Percentiles rank a stretch among this genome's conserved stretches.
Conservation (phyloP, 2,113 vertebrate genomes). For the Pygoscelis adeliae region DNA sequence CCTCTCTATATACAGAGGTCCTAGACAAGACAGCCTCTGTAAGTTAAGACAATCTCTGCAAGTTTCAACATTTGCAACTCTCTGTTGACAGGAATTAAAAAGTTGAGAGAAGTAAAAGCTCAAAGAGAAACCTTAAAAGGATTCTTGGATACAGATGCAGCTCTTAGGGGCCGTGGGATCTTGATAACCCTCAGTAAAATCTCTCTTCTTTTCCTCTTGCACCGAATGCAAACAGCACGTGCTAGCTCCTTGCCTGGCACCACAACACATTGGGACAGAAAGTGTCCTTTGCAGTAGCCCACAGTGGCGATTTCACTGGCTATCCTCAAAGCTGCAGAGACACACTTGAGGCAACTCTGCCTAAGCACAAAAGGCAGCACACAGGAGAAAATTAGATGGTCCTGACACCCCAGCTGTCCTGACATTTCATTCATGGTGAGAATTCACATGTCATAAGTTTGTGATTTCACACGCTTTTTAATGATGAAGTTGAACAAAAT, state of each 20-base stretch:
- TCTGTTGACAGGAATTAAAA: not conserved
- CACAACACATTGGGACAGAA: not conserved
- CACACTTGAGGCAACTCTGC: not conserved
- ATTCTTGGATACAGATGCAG: not conserved
- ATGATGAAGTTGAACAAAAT: not conserved
- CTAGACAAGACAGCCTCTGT: not conserved
- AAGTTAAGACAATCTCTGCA: not conserved
- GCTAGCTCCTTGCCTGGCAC: not conserved
- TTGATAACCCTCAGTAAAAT: not conserved
- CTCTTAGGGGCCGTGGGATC: not conserved
- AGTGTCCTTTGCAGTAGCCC: not conserved
- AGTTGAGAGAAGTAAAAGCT: not conserved
- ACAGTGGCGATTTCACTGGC: not conserved
- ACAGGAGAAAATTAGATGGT: not conserved
- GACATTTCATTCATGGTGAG: not conserved
- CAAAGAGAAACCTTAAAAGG: not conserved
- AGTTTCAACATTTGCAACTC: not conserved
- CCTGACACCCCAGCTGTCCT: not conserved
- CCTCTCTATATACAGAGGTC: too few species aligned
- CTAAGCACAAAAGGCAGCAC: not conserved
- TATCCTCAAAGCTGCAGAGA: not conserved
- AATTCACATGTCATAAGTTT: not conserved
- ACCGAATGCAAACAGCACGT: not conserved
- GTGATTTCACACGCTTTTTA: not conserved
- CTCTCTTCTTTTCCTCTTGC: not conserved